phyloP scores from a whole-genome alignment of 2,888 invertebrate species.

The Tetragnatha montana region DNA sequence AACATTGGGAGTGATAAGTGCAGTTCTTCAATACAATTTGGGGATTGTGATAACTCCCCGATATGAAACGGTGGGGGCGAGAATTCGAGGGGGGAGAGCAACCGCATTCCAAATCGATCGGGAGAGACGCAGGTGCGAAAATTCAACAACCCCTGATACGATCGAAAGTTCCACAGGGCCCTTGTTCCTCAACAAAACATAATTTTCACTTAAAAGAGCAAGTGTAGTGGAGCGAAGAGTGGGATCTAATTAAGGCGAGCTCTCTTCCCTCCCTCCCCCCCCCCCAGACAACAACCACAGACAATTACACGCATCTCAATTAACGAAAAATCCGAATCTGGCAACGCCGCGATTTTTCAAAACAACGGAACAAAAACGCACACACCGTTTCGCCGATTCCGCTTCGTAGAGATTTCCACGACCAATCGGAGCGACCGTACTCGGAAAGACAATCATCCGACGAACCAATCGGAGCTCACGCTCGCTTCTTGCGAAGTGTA shows the following conservation, averaged over 20 bases:
- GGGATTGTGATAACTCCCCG: too few species aligned
- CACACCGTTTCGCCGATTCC: too few species aligned
- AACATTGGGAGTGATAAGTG: too few species aligned
- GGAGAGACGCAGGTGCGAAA: background rate
- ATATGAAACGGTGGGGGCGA: background rate
- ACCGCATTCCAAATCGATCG: background rate
- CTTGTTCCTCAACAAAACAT: background rate
- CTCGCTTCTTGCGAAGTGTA: too few species aligned
- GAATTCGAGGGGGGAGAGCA: constrained; percentile 19
- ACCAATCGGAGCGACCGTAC: too few species aligned
- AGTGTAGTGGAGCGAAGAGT: background rate
- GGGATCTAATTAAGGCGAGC: background rate
- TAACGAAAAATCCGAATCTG: background rate
- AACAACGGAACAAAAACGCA: too few species aligned
- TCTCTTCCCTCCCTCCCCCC: background rate
- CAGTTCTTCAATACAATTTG: too few species aligned
- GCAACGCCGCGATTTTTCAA: background rate
- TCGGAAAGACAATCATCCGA: too few species aligned
- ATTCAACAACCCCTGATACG: background rate
- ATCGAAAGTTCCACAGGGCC: background rate
- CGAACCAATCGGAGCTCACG: too few species aligned
- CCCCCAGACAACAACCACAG: background rate
- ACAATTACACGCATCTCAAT: background rate
- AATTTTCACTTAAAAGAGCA: background rate
- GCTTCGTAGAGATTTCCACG: too few species aligned